Evolutionary conservation across 2,888 invertebrate genomes (phyloP).

Genomic region (Tachina fera): DNA sequence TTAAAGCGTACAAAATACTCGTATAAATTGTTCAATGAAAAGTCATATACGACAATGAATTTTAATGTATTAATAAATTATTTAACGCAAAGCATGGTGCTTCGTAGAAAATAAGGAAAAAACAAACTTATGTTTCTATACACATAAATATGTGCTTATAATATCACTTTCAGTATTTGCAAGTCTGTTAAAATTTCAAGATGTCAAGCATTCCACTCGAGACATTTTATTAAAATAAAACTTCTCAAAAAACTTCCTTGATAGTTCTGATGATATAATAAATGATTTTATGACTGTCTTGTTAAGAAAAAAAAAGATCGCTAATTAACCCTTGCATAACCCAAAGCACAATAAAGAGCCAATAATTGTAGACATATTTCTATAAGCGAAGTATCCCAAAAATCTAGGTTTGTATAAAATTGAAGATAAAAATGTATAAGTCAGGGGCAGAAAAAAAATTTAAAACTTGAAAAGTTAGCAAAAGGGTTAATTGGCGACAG

Average conservation of each 20-base stretch:
- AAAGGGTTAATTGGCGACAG: constrained; percentile 44
- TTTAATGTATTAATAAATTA: no score
- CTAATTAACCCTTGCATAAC: constrained; percentile 32
- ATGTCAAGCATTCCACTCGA: constrained; percentile 13
- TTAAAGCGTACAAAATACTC: no score
- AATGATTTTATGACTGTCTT: constrained; percentile 12
- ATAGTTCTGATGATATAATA: constrained; percentile 24
- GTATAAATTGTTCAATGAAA: no score
- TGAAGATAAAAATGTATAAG: not conserved
- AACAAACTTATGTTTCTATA: no score
- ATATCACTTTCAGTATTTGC: not conserved
- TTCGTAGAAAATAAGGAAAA: no score
- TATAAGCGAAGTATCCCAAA: no score
- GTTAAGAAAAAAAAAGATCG: constrained; percentile 16
- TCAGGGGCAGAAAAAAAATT: not conserved
- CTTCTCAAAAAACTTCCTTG: constrained; percentile 26
- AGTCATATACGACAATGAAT: no score
- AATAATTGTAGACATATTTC: not conserved
- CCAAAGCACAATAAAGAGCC: not conserved
- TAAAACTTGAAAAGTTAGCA: not conserved
- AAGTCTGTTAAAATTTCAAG: constrained; percentile 5
- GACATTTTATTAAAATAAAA: constrained; percentile 3
- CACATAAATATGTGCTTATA: no score
- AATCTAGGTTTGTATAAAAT: no score
- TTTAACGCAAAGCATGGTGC: no score